phyloP scores from a whole-genome alignment of 1,140 invertebrate genomes.

The Diorhabda sublineata region DNA sequence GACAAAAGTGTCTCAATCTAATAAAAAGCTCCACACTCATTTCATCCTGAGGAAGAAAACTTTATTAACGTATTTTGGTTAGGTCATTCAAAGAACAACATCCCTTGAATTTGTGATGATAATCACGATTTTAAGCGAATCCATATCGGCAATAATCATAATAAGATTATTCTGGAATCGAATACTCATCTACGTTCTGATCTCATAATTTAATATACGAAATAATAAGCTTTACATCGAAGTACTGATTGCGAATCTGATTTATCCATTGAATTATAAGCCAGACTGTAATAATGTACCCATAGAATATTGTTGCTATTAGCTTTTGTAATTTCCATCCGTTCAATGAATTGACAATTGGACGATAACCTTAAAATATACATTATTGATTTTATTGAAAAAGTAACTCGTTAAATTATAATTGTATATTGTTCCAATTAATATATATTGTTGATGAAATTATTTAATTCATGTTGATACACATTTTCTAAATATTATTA shows the following conservation, averaged over 20 bases:
- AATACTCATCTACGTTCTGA: conserved; percentile 2
- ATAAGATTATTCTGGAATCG: neutral
- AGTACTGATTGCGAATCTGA: neutral
- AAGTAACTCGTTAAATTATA: too few species aligned
- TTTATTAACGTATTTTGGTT: too few species aligned
- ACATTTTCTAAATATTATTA: too few species aligned
- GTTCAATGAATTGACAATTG: conserved; percentile 2
- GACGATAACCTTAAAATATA: neutral
- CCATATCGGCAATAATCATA: neutral
- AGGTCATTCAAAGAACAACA: too few species aligned
- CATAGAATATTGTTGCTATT: neutral
- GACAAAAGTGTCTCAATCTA: too few species aligned
- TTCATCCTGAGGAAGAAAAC: too few species aligned
- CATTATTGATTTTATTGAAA: neutral
- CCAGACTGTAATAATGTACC: neutral
- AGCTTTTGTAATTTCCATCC: neutral
- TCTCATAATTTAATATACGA: conserved; percentile 3
- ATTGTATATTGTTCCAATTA: too few species aligned
- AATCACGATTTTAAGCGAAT: neutral
- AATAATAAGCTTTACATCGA: conserved; percentile 2
- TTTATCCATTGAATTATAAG: conserved; percentile 1
- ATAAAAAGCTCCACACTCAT: too few species aligned
- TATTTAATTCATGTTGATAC: too few species aligned
- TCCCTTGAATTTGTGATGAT: neutral
- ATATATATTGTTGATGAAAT: too few species aligned